These are phyloP conservation scores for Aphelocoma coerulescens DNA, from an alignment of 2,113 vertebrate species.

Conservation along the genomic window DNA sequence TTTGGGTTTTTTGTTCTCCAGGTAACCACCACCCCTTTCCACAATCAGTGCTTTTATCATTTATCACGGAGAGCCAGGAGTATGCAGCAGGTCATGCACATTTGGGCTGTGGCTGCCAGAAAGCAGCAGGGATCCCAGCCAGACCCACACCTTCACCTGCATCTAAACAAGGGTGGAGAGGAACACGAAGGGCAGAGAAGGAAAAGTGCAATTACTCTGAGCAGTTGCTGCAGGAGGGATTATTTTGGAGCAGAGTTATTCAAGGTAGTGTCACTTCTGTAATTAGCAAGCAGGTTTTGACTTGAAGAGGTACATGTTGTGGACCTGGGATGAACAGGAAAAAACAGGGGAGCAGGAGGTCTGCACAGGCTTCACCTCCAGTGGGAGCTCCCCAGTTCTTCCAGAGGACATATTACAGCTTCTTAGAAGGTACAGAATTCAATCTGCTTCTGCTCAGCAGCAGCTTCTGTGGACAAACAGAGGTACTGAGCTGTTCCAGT, in stretches of 20 bases:
- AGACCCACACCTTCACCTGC: neutral
- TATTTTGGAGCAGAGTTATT: neutral
- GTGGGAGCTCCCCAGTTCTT: neutral
- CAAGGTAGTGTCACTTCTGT: neutral
- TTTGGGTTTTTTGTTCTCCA: neutral
- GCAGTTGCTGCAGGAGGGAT: neutral
- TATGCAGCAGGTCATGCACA: accelerated
- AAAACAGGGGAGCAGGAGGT: neutral
- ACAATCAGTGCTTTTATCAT: neutral
- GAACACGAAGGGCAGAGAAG: neutral
- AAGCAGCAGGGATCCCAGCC: neutral
- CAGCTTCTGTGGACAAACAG: neutral
- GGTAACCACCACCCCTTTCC: neutral
- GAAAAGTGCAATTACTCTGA: neutral
- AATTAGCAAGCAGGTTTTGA: neutral
- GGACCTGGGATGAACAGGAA: neutral
- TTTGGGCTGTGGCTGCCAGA: neutral
- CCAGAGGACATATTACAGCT: neutral
- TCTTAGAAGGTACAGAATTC: neutral
- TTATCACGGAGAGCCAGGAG: neutral
- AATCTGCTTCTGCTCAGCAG: neutral
- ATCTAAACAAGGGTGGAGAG: neutral
- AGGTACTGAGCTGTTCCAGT: neutral
- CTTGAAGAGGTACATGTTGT: neutral
- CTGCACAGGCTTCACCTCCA: neutral